Conservation (phyloP, 2,797 vertebrate species). For the Acanthurus lineatus region DNA sequence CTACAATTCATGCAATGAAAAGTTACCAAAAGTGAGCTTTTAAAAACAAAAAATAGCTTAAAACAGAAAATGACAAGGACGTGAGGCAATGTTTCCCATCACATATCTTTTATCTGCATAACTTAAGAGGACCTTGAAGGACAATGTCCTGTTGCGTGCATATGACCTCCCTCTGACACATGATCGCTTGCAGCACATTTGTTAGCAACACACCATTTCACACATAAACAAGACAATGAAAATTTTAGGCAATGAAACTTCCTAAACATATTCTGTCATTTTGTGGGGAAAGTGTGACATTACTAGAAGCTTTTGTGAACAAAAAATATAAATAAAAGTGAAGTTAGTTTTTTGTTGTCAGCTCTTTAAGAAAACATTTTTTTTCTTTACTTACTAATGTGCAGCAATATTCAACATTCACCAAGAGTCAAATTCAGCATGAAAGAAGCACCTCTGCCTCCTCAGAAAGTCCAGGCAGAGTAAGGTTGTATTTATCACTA, state of each 20-base stretch:
- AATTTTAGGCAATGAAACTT: background rate
- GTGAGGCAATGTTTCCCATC: background rate
- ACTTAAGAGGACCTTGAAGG: constrained; percentile 11
- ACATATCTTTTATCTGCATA: background rate
- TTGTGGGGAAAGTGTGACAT: background rate
- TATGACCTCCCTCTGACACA: constrained; percentile 29
- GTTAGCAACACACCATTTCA: background rate
- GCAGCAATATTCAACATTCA: background rate
- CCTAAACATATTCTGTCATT: background rate
- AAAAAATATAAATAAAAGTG: background rate
- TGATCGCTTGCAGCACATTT: constrained; percentile 20
- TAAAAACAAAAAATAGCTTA: background rate
- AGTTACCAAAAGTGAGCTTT: background rate
- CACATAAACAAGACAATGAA: background rate
- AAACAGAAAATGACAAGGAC: background rate
- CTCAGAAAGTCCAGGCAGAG: background rate
- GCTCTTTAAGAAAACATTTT: background rate
- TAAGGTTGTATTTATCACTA: background rate
- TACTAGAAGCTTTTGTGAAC: background rate
- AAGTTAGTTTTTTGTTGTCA: background rate
- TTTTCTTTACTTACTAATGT: background rate
- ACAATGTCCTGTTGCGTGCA: background rate
- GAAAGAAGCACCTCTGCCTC: background rate
- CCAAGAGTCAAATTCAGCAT: background rate
- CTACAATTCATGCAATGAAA: constrained; percentile 2